Percentiles rank a stretch among this genome's conserved stretches.
phyloP scores from a whole-genome alignment of 2,797 vertebrate genomes.

The Synanceia verrucosa region DNA sequence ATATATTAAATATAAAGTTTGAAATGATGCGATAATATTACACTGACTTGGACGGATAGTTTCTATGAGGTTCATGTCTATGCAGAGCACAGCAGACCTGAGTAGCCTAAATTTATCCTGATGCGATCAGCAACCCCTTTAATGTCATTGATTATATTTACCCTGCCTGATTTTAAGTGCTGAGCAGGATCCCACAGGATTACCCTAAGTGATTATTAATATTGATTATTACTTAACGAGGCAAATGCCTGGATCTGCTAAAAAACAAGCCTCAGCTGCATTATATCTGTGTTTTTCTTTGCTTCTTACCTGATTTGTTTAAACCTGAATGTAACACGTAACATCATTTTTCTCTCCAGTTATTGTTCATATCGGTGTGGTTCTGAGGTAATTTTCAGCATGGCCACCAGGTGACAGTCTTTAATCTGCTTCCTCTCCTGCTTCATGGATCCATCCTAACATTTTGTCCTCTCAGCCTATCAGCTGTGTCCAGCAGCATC shows the following conservation, averaged over 20 bases:
- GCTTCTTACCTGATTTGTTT: background rate
- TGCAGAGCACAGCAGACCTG: too few species aligned
- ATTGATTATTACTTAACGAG: background rate
- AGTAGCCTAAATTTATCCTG: background rate
- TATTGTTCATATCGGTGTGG: background rate
- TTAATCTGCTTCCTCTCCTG: slow-evolving; percentile 34
- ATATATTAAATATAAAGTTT: too few species aligned
- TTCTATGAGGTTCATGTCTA: background rate
- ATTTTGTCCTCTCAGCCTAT: slow-evolving; percentile 16
- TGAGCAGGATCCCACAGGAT: background rate
- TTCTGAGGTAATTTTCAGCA: background rate
- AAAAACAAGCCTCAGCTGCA: background rate
- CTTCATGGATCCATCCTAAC: background rate
- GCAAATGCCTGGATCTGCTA: background rate
- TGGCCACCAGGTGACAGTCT: slow-evolving; percentile 73
- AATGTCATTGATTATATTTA: background rate
- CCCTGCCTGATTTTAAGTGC: background rate
- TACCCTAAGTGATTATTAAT: background rate
- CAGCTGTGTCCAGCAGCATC: background rate
- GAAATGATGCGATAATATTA: too few species aligned
- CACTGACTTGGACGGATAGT: background rate
- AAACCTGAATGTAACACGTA: too few species aligned
- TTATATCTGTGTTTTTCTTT: background rate
- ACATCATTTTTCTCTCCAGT: background rate
- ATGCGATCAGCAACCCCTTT: background rate